Conservation (phyloP, 2,797 vertebrate species). For the Ctenopoma kingsleyae region DNA sequence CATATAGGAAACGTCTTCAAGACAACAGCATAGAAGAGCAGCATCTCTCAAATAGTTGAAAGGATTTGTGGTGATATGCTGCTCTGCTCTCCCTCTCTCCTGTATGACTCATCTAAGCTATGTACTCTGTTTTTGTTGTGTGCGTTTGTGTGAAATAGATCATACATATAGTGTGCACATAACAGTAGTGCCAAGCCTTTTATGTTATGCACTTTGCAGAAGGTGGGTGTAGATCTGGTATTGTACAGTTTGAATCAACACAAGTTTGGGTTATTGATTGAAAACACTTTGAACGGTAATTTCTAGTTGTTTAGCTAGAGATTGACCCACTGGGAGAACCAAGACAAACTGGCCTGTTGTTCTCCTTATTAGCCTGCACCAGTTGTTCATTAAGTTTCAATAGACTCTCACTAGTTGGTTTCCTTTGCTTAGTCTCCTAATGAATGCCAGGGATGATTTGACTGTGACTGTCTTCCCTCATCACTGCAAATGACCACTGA, state of each 20-base stretch:
- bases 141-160: conserved; percentile 31
- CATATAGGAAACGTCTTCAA: conserved; percentile 11
- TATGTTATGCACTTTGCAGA: conserved; percentile 7
- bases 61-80: conserved; percentile 29
- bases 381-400: conserved; percentile 81
- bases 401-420: conserved; percentile 70
- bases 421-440: conserved; percentile 70
- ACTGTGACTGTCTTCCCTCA: conserved; percentile 76
- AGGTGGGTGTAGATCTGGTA: not conserved
- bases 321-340: conserved; percentile 46
- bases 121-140: conserved; percentile 26
- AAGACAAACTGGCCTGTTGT: conserved; percentile 54
- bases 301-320: conserved; percentile 40
- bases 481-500: conserved; percentile 79
- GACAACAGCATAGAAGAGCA: conserved; percentile 1
- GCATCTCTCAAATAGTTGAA: conserved; percentile 40
- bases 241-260: not conserved
- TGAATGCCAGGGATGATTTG: conserved; percentile 80
- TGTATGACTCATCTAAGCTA: conserved; percentile 56
- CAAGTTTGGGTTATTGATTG: conserved; percentile 17
- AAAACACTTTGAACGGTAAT: conserved; percentile 37
- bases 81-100: conserved; percentile 16
- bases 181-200: conserved; percentile 17
- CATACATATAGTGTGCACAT: conserved; percentile 19
- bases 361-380: conserved; percentile 62